Evolutionary conservation across 2,888 invertebrate species (phyloP).

Genomic region (Achlya flavicornis): DNA sequence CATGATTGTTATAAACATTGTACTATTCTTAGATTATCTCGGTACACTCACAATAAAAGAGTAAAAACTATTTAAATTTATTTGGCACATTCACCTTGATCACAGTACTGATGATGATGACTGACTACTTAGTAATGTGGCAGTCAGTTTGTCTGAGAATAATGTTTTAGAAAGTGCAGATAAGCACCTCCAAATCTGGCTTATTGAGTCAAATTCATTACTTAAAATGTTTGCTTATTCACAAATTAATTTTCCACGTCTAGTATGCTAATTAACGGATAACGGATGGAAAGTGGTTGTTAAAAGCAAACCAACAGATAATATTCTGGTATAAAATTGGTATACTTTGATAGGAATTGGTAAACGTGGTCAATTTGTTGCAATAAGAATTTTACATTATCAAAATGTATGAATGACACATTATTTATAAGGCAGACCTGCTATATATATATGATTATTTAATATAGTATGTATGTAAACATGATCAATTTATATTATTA

Average conservation of each 20-base stretch:
- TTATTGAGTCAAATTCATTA: background rate
- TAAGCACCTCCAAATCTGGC: background rate
- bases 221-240: conserved; percentile 14
- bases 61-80: no score
- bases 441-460: background rate
- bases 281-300: conserved; percentile 18
- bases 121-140: no score
- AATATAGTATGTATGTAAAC: background rate
- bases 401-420: background rate
- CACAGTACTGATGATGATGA: no score
- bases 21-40: no score
- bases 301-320: conserved; percentile 11
- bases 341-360: background rate
- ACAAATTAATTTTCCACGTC: conserved; percentile 27
- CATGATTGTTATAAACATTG: no score
- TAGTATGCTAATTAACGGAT: conserved; percentile 31
- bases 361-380: background rate
- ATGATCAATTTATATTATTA: background rate
- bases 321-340: conserved; percentile 5
- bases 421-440: background rate
- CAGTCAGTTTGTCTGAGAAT: no score
- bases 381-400: background rate
- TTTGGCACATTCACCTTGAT: no score
- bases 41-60: no score
- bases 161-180: background rate